Base-by-base conservation (phyloP, 2,113 vertebrate species). In the Cercocebus atys region DNA sequence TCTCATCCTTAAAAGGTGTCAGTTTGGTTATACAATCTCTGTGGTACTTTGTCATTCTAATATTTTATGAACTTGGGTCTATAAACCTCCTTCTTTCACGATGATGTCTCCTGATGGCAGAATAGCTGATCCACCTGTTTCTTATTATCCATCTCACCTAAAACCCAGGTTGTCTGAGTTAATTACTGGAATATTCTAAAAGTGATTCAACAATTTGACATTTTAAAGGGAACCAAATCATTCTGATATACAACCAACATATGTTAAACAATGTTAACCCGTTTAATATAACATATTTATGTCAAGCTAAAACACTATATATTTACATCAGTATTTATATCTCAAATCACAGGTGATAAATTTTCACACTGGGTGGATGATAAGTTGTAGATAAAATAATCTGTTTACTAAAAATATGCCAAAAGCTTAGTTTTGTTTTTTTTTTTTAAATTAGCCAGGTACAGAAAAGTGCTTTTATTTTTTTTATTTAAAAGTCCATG, bases 191-290 rank as follows among this genome's bases (percentile, higher is more conserved):
- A 94, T 73, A 73, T 90, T 94, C 40, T 78, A 94, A 93, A 93
- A 88, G 45, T n/a, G 38, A 85, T 32, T 96, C 40, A 32, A 84
- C 35, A 94, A n/a, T 94, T 61, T 88, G 96, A 97, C 95, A 96
- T 94, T 95, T 96, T 97, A 96, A 97, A 88, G 72, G 38, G 32
- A 80, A 1, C 12, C 38, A 93, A n/a, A 72, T 96, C 43, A 94
- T 95, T 94, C 30, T 97, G 85, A 95, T 96, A 97, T 96, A 97
- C 43, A 97, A 78, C 50, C 72, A 96, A 94, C 88, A 86, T 94
- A 97, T 95, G 91, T 94, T 97, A 66, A 97, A 38, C 22, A 61
- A 82, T 95, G 52, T 68, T 97, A 91, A 72, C 81, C 40, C 66
- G 96, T 93, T 97, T 95, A 94, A 91, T 6, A 82, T 76, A 88